Evolutionary conservation across 2,888 invertebrate genomes (phyloP), one percentile per base, ranked within the genome.

Genomic region (Leptinotarsa juncta): DNA sequence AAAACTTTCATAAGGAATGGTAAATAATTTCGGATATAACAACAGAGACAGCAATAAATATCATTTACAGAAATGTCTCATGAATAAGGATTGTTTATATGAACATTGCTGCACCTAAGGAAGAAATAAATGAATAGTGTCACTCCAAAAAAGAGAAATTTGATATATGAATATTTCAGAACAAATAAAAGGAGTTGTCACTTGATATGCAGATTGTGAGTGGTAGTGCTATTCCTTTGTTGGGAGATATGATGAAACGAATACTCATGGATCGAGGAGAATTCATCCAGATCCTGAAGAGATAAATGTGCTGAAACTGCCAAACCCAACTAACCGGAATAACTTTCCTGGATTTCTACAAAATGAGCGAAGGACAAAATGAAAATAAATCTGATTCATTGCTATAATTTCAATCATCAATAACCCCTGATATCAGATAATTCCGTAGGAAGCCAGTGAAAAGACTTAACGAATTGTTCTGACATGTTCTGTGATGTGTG

Each of bases 381-480:
- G 60, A 60, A 60, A 60, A 60, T 60, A 60, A 60, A 60, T 60
- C 60, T 51, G 67, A 51, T 51, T 67, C 51, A 67, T 23, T 51
- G 51, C 67, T 16, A 50, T 67, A 51, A 67, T 67, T 67, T 51
- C 15, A 18, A 51, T 51, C 67, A 51, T 67, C 23, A 67, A 67
- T 67, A 67, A 67, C 49, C 67, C 48, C 67, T 12, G 50, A 67
- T 67, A 67, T 51, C 53, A 26, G 23, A 53, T 69, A 69, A 53
- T 69, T 53, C 53, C 55, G 32, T 4, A 53, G 16, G 69, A 53
- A 53, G 49, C 20, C 65, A 42, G 51, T 65, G 49, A 65, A 49
- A 65, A 65, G 65, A 65, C 65, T 50, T 65, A 66, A 66, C 65
- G 66, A 71, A 71, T 71, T 65, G 71, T 71, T 48, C 65, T 57